Base-by-base conservation (phyloP, 2,113 vertebrate genomes). In the Conger conger region DNA sequence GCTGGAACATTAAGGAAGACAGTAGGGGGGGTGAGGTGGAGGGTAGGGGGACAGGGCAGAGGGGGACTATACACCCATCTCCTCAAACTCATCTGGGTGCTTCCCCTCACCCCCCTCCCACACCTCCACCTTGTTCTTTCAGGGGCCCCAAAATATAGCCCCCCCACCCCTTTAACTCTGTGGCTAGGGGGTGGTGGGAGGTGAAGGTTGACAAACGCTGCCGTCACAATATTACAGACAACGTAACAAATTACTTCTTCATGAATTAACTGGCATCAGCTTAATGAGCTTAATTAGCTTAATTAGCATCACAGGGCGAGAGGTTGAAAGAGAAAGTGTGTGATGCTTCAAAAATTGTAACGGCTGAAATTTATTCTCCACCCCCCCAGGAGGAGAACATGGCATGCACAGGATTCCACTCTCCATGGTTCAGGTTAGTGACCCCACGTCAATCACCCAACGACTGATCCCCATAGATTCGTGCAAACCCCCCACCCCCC, bases 1-100 rank as follows among this genome's bases (percentile, higher is more conserved):
- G 97, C 95, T 97, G 96, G 96, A 97, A 98, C 96, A 96, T 97
- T 96, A 87, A 97, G 96, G 96, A 95, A 97, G 91, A 96, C 93
- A 95, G 96, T 97, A 53, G 96, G 96, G 96, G 96, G 91, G 9
- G 57, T 0, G 57, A 20, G 18, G 57, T 8, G 63, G n/a, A 6
- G 63, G 68, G 9, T 8, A 8, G 8, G 40, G 40, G 40, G 40
- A 9, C 9, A 9, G 40, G 27, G 68, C 68, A 73, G 68, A 73
- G 68, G 68, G 57, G 68, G n/a, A 33, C 87, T 1, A 1, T 73
- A 82, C 80, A 23, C 35, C 85, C 87, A 89, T 88, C 89, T 57
- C 88, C 73, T 45, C 90, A 90, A 87, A 87, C 87, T 93, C 93
- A 92, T 93, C 93, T 93, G n/a, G 91, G 92, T 90, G 92, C 79